Evolutionary conservation across 2,888 invertebrate species (phyloP), one percentile per base, ranked within the genome.

Genomic region (Agriopis leucophaearia): DNA sequence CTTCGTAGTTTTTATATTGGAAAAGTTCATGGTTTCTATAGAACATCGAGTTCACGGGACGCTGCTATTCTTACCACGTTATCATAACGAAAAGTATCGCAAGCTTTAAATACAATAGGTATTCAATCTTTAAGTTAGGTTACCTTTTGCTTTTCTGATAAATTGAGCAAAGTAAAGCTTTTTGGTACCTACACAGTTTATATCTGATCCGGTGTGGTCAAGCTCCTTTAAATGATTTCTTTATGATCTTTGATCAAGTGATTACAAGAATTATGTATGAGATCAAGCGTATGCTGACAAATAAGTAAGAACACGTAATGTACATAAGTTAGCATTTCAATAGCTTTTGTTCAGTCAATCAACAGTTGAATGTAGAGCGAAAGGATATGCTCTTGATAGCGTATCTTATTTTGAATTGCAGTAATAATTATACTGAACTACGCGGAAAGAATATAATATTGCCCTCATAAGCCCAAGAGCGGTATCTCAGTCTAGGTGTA

Each of bases 331-430:
- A 71, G 68, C 66, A 69, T 70, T 71, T 56, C 63, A 72, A 71
- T 66, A 65, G 15, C 57, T 70, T 71, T 72, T 72, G 73, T 74
- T 71, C 64, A 48, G 74, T 72, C 73, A 74, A 67, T 75, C 74
- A 71, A 69, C 65, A 40, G 64, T 58, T 54, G 44, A 58, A 70
- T 54, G 40, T 59, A 40, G 64, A 68, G n/a, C 65, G 54, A 64
- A 72, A 71, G 75, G 74, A 69, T 71, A 71, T 69, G 56, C 59
- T 58, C 45, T 48, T 12, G 58, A 70, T 70, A 62, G 51, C 57
- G 62, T 73, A 66, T 69, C 68, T 64, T 38, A 62, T 66, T 69
- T 64, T 47, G 40, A 67, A 69, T 36, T 71, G 55, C 64, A 66
- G 27, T 27, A 27, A 70, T 47, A 47, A 10, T 4, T 16, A 15